A percentile compares a stretch with the other conserved stretches of the same genome.
Evolutionary conservation across 1,140 invertebrate species (phyloP).

Genomic region (Caenorhabditis briggsae): DNA sequence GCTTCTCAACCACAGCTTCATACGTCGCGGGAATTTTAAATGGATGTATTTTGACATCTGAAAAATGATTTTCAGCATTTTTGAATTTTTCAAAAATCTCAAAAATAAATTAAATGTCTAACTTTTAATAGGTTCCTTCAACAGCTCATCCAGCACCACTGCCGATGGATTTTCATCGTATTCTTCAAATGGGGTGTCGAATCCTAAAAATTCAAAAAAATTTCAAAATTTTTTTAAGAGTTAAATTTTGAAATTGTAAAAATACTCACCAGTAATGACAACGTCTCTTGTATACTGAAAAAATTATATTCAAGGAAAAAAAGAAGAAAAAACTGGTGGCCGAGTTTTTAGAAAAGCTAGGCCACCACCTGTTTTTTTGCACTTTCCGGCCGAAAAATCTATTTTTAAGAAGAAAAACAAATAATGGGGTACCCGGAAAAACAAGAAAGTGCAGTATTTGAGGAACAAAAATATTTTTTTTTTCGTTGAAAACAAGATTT

Average conservation of each 20-base stretch:
- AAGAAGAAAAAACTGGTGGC: too few species aligned
- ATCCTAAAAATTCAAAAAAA: not conserved
- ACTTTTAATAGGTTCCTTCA: conserved; percentile 6
- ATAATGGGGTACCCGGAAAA: too few species aligned
- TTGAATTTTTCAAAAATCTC: too few species aligned
- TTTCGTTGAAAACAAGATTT: too few species aligned
- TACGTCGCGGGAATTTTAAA: not conserved
- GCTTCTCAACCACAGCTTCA: not conserved
- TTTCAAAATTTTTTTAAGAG: not conserved
- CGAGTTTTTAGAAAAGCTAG: too few species aligned
- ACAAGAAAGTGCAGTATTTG: too few species aligned
- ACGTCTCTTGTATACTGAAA: conserved; percentile 34
- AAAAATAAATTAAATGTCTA: not conserved
- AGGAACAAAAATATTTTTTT: too few species aligned
- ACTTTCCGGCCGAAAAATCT: too few species aligned
- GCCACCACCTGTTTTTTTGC: too few species aligned
- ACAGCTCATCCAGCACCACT: conserved; percentile 1
- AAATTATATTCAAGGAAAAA: too few species aligned
- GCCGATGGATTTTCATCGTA: conserved; percentile 8
- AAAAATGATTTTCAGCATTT: not conserved
- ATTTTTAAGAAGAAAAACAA: too few species aligned
- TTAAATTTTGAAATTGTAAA: not conserved
- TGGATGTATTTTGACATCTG: not conserved
- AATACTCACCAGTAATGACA: not conserved
- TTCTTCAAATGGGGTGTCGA: conserved; percentile 12